Percentiles rank a stretch among this genome's conserved stretches.
Conservation (phyloP, 2,797 vertebrate genomes). For the Enteromius trimaculatus region DNA sequence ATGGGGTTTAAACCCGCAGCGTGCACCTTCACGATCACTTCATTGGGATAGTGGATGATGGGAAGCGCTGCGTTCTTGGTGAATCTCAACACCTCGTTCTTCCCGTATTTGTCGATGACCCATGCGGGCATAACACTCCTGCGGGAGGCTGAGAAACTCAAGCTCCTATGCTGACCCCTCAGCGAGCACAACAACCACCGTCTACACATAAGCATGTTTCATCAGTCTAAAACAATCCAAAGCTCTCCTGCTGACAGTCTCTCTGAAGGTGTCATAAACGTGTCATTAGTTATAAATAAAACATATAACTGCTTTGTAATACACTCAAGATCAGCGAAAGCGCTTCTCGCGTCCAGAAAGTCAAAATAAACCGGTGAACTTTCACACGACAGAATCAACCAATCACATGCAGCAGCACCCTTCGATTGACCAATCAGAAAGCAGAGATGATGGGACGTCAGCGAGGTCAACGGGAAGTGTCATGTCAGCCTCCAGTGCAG, state of each 20-base stretch:
- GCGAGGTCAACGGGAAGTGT: constrained; percentile 61
- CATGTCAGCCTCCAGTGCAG: constrained; percentile 78
- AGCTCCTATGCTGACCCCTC: constrained; percentile 51
- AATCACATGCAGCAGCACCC: background rate
- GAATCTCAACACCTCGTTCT: constrained; percentile 87
- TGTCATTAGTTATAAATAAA: background rate
- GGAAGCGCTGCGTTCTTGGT: constrained; percentile 85
- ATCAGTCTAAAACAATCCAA: background rate
- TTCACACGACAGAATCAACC: constrained; percentile 8
- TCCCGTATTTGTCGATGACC: constrained; percentile 92
- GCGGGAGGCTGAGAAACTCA: constrained; percentile 70
- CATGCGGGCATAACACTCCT: constrained; percentile 87
- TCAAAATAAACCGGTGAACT: constrained; percentile 31
- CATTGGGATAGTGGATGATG: constrained; percentile 88
- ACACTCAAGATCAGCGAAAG: background rate
- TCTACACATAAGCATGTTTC: constrained; percentile 41
- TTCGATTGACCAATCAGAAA: constrained; percentile 68
- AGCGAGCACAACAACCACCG: constrained; percentile 47
- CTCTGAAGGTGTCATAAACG: background rate
- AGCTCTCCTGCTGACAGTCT: background rate
- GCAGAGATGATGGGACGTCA: constrained; percentile 61
- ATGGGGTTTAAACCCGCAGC: constrained; percentile 91
- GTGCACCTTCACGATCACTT: constrained; percentile 90
- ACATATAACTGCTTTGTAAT: background rate
- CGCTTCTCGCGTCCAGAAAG: constrained; percentile 1